These are phyloP conservation scores for Drosophila heteroneura DNA, from an alignment of 2,888 invertebrate species.

Conservation along the genomic window DNA sequence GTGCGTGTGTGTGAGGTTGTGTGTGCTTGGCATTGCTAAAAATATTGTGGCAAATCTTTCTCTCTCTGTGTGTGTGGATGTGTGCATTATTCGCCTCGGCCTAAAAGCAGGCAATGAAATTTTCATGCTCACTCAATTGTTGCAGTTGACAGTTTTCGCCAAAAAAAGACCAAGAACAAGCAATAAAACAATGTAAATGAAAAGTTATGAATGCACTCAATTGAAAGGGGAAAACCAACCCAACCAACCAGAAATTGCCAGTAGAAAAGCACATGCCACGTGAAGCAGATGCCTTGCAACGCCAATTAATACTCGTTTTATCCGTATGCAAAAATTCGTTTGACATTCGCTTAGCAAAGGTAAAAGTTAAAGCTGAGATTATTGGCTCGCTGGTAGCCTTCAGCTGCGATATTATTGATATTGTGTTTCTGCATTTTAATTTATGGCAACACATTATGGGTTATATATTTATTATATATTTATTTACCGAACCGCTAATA, in stretches of 20 bases:
- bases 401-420: neutral
- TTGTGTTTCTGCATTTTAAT: neutral
- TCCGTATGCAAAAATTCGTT: neutral
- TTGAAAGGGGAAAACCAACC: neutral
- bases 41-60: slow-evolving; percentile 44
- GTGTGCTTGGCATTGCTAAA: slow-evolving; percentile 40
- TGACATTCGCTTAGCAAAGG: neutral
- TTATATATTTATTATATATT: neutral
- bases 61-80: neutral
- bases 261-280: slow-evolving; percentile 3
- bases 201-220: slow-evolving; percentile 52
- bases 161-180: slow-evolving; percentile 15
- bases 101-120: slow-evolving; percentile 66
- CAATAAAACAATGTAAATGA: slow-evolving; percentile 50
- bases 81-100: slow-evolving; percentile 52
- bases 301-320: neutral
- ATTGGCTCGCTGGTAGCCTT: neutral
- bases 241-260: slow-evolving; percentile 6
- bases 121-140: slow-evolving; percentile 61
- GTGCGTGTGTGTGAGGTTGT: neutral
- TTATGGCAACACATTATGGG: neutral
- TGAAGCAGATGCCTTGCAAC: slow-evolving; percentile 5
- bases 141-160: slow-evolving; percentile 52
- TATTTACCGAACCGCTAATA: neutral
- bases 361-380: neutral